Evolutionary conservation across 2,888 invertebrate genomes (phyloP).

Genomic region (Tetanocera ferruginea): DNA sequence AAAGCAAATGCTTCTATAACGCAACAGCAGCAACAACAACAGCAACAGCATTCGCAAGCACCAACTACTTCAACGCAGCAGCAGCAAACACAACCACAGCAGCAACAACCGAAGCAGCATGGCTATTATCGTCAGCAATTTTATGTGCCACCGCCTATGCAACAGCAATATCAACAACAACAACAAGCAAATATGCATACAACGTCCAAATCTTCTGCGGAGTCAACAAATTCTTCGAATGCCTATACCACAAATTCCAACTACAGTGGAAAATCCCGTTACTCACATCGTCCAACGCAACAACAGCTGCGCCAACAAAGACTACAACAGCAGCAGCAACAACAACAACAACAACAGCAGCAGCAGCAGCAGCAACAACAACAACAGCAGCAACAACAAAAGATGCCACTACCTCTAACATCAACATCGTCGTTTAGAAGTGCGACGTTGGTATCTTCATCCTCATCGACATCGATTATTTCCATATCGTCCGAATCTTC

Average conservation of each 20-base stretch:
- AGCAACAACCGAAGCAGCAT: slow-evolving; percentile 50
- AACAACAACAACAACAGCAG: slow-evolving; percentile 44
- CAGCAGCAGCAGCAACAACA: slow-evolving; percentile 45
- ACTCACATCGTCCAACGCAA: slow-evolving; percentile 46
- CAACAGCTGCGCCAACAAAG: slow-evolving; percentile 53
- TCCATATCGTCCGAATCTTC: slow-evolving; percentile 67
- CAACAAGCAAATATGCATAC: slow-evolving; percentile 44
- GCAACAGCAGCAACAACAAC: slow-evolving; percentile 45
- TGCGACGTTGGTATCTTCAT: slow-evolving; percentile 57
- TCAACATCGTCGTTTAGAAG: slow-evolving; percentile 41
- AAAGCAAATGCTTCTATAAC: slow-evolving; percentile 40
- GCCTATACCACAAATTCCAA: slow-evolving; percentile 22
- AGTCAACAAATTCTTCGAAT: slow-evolving; percentile 39
- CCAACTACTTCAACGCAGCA: slow-evolving; percentile 25
- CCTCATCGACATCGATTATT: slow-evolving; percentile 64
- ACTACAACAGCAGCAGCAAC: slow-evolving; percentile 48
- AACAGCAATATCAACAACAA: slow-evolving; percentile 56
- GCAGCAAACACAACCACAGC: slow-evolving; percentile 50
- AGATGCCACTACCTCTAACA: slow-evolving; percentile 21
- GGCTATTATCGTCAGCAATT: slow-evolving; percentile 63
- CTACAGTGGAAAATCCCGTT: slow-evolving; percentile 42
- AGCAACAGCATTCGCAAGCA: slow-evolving; percentile 39
- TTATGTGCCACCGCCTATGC: slow-evolving; percentile 66
- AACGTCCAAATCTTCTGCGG: slow-evolving; percentile 49
- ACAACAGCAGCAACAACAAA: slow-evolving; percentile 49